Evolutionary conservation across 2,113 vertebrate species (phyloP).

Genomic region (Myrmophylax atrothorax): DNA sequence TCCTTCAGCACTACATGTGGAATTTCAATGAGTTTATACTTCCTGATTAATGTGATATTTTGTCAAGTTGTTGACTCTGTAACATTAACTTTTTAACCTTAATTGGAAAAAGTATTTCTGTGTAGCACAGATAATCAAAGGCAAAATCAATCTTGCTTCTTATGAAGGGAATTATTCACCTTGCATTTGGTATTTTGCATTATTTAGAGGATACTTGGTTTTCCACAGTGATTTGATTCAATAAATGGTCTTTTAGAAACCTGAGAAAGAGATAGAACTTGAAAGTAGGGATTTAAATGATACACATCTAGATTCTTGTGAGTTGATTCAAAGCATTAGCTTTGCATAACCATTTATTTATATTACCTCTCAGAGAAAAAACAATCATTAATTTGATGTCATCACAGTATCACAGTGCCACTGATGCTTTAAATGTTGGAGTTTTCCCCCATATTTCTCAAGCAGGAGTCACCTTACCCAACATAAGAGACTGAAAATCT

Average conservation of each 20-base stretch:
- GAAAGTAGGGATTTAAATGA: not conserved
- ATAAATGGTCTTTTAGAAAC: constrained; percentile 19
- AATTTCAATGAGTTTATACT: constrained; percentile 54
- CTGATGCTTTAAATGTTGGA: not conserved
- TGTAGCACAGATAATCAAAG: constrained; percentile 64
- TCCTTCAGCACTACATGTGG: not conserved
- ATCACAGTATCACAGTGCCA: not conserved
- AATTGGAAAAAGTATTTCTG: constrained; percentile 59
- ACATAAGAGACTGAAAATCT: not conserved
- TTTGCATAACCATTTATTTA: not conserved
- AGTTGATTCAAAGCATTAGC: not conserved
- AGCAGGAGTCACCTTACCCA: not conserved
- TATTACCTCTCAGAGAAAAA: not conserved
- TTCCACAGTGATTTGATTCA: constrained; percentile 39
- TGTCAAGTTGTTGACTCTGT: constrained; percentile 46
- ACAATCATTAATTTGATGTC: not conserved
- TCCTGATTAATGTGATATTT: constrained; percentile 68
- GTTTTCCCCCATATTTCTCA: not conserved
- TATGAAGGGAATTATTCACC: constrained; percentile 49
- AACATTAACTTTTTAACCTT: constrained; percentile 68
- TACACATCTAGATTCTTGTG: not conserved
- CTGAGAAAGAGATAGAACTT: not conserved
- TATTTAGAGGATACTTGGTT: constrained; percentile 62
- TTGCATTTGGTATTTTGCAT: constrained; percentile 56
- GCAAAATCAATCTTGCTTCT: constrained; percentile 64